Conservation (phyloP, 2,113 vertebrate species). For the Nyctibius bracteatus region DNA sequence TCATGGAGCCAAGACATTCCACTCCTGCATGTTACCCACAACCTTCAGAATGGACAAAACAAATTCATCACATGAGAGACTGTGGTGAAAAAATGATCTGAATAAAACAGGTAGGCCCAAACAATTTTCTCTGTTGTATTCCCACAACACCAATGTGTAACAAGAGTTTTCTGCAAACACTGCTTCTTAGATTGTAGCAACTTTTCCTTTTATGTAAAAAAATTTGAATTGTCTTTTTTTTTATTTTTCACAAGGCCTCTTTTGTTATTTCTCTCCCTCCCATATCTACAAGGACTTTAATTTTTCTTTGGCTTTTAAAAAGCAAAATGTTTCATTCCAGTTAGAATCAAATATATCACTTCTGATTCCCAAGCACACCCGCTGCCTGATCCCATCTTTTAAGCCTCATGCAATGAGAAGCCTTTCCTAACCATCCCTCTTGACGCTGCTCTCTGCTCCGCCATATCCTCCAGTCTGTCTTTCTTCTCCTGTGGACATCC, state of each 20-base stretch:
- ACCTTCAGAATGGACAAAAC: not conserved
- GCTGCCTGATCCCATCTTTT: not conserved
- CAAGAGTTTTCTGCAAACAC: not conserved
- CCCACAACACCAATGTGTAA: not conserved
- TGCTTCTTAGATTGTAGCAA: not conserved
- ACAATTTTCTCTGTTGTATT: not conserved
- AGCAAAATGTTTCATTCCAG: not conserved
- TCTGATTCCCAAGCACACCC: not conserved
- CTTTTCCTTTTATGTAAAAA: not conserved
- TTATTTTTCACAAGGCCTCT: not conserved
- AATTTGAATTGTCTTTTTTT: not conserved
- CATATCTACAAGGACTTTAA: not conserved
- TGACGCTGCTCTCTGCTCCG: not conserved
- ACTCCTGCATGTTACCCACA: not conserved
- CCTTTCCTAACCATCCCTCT: not conserved
- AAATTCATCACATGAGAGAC: not conserved
- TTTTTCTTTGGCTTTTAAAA: not conserved
- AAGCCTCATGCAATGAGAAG: not conserved
- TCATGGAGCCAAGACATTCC: not conserved
- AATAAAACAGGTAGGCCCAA: not conserved
- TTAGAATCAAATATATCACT: not conserved
- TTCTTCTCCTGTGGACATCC: not conserved
- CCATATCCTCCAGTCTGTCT: too few relatives aligned
- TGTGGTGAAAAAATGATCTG: not conserved
- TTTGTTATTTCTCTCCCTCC: not conserved